Conservation (phyloP, 2,888 invertebrate genomes). For the Crioceris asparagi region DNA sequence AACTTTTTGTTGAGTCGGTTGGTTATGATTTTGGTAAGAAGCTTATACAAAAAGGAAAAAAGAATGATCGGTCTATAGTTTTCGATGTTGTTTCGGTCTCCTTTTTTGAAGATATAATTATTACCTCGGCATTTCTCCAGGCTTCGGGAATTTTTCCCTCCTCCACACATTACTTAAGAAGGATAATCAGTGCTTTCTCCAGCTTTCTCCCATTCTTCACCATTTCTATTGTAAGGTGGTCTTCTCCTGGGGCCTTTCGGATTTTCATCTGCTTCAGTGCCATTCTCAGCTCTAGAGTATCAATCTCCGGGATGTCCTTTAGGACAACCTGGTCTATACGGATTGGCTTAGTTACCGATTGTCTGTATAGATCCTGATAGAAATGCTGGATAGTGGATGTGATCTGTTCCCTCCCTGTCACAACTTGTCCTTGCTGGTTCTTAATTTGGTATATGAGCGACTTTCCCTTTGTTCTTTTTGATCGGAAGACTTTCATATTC, state of each 20-base stretch:
- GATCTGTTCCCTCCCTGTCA: not conserved
- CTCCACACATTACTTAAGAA: not conserved
- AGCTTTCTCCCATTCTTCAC: no score
- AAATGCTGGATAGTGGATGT: not conserved
- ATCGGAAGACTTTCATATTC: conserved; percentile 3
- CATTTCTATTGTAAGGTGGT: not conserved
- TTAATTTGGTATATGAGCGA: not conserved
- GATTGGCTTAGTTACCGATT: no score
- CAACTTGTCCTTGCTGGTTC: not conserved
- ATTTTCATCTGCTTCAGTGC: conserved; percentile 2
- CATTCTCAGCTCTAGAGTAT: not conserved
- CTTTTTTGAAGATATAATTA: conserved; percentile 2
- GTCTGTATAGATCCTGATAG: not conserved
- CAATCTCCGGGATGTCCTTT: not conserved
- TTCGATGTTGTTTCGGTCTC: not conserved
- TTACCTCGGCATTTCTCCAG: no score
- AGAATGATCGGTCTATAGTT: conserved; percentile 4
- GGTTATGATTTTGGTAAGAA: conserved; percentile 5
- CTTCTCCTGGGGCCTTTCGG: not conserved
- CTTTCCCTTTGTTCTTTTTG: conserved; percentile 3
- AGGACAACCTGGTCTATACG: no score
- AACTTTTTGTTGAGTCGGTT: conserved; percentile 6
- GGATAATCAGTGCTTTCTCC: not conserved
- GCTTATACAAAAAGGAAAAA: conserved; percentile 4
- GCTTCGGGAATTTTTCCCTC: conserved; percentile 1